These are phyloP conservation scores for Drosophila bipectinata DNA, from an alignment of 1,140 invertebrate genomes.

Conservation along the genomic window DNA sequence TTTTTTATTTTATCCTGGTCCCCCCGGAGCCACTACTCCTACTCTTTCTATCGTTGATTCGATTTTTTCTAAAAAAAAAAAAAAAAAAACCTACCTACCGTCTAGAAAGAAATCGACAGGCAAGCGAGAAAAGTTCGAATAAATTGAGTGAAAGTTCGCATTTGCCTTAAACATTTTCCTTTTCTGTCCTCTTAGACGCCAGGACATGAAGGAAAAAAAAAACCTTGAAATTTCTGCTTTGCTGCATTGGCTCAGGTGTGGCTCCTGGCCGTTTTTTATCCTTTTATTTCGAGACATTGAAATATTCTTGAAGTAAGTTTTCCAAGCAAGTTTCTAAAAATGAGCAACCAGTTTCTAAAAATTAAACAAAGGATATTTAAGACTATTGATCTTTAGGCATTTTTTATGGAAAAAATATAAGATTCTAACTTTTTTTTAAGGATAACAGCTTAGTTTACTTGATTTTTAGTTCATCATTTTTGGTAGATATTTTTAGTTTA, in stretches of 20 bases:
- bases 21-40: neutral
- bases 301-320: conserved; percentile 8
- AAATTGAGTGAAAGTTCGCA: conserved; percentile 58
- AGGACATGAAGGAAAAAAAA: conserved; percentile 12
- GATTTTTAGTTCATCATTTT: no score
- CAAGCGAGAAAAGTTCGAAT: conserved; percentile 54
- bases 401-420: no score
- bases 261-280: conserved; percentile 9
- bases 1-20: conserved; percentile 15
- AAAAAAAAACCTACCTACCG: neutral
- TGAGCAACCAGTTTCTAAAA: conserved; percentile 1
- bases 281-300: neutral
- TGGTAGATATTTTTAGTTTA: no score
- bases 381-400: no score
- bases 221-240: conserved; percentile 20
- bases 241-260: conserved; percentile 39
- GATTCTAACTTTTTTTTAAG: no score
- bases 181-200: conserved; percentile 2
- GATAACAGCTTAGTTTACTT: no score
- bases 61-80: conserved; percentile 26
- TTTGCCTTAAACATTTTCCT: conserved; percentile 40
- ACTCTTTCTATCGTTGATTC: conserved; percentile 30
- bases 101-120: conserved; percentile 21
- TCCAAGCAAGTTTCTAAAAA: neutral
- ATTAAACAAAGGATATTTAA: no score